Evolutionary conservation across 2,888 invertebrate genomes (phyloP), one percentile per base, ranked within the genome.

Genomic region (Uropetala carovei): DNA sequence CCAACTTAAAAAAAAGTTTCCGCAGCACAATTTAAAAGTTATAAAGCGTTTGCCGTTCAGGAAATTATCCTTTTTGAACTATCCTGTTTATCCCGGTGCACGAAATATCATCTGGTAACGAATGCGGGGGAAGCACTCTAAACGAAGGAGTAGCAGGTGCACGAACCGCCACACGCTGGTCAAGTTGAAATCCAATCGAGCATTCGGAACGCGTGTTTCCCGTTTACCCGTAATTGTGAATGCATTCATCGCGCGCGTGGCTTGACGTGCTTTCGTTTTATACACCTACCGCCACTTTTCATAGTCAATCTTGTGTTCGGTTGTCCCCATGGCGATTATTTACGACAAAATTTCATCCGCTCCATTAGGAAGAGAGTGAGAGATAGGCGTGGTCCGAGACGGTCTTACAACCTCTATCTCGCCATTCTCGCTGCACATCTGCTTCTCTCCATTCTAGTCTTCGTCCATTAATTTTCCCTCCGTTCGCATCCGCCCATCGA

Each of bases 391-490:
- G 86, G 86, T 86, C 86, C 86, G 30, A 56, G 84, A 8, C 84
- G 84, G 30, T 27, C 86, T 83, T 83, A 83, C 83, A 11, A 7
- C 56, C 57, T n/a, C 60, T 60, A 60, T 22, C 27, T 30, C 60
- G n/a, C 86, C 60, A 14, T 18, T 60, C 86, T 60, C 27, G 60
- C 30, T 86, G 86, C 86, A 86, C 86, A 86, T 86, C 86, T 86
- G 86, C 86, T 64, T 30, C 86, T 27, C 86, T 27, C 27, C 30
- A 60, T 64, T 30, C 11, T 30, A 18, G 59, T 60, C 59, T 86
- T 16, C 86, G 57, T 86, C 60, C 86, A 86, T 86, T 64, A 86
- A 86, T 86, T 86, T 86, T 86, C 86, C 60, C 59, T 86, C 86
- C 30, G 22, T 60, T 60, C 59, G 86, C 86, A 86, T 60, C 60